Percentiles rank a stretch among this genome's conserved stretches.
Conservation (phyloP, 2,888 invertebrate genomes). For the Diaperis boleti region DNA sequence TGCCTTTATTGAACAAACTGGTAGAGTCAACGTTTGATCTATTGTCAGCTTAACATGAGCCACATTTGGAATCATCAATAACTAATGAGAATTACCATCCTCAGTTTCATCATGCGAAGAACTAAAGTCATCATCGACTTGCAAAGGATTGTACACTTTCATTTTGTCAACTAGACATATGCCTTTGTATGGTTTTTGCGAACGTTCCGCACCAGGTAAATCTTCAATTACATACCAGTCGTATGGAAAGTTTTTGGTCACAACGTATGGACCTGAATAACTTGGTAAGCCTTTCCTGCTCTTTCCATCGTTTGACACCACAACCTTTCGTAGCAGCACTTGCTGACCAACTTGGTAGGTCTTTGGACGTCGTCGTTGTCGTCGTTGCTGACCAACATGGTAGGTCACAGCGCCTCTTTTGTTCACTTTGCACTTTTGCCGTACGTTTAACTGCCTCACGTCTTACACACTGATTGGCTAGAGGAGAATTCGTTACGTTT, state of each 20-base stretch:
- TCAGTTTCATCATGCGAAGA: background rate
- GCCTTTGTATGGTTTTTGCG: background rate
- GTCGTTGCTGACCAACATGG: too few relatives aligned
- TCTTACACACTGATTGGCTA: too few relatives aligned
- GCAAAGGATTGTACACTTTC: background rate
- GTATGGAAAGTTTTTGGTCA: background rate
- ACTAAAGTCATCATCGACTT: background rate
- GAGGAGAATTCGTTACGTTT: too few relatives aligned
- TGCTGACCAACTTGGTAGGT: background rate
- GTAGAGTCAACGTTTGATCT: background rate
- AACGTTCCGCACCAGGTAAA: background rate
- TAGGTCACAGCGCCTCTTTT: background rate
- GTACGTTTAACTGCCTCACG: background rate
- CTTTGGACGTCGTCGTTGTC: too few relatives aligned
- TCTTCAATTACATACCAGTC: constrained; percentile 2
- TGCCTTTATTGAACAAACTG: background rate
- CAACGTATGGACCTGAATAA: background rate
- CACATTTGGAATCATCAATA: too few relatives aligned
- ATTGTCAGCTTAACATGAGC: too few relatives aligned
- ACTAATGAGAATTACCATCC: too few relatives aligned
- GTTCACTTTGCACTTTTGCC: background rate
- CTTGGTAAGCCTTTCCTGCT: background rate
- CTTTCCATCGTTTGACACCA: background rate
- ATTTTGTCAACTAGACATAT: background rate
- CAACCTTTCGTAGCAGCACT: background rate